Evolutionary conservation across 1,140 invertebrate genomes (phyloP).

Genomic region (Arion vulgaris): DNA sequence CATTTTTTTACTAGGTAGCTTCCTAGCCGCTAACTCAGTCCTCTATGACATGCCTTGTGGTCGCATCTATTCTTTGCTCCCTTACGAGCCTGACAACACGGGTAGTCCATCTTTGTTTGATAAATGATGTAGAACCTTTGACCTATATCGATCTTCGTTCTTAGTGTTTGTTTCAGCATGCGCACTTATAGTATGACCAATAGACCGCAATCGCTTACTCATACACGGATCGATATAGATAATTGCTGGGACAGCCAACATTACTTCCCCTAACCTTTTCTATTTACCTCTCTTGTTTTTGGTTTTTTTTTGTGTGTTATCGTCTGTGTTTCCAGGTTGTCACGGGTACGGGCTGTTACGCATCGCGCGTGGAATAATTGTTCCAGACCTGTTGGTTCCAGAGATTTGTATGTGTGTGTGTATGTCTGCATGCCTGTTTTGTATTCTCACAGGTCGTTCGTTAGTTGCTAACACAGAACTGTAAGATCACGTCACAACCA

Average conservation of each 20-base stretch:
- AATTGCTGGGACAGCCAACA: neutral
- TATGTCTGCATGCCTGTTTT: neutral
- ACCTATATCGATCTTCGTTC: neutral
- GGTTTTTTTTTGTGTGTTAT: too few relatives aligned
- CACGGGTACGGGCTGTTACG: neutral
- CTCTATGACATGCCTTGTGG: too few relatives aligned
- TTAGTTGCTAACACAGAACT: neutral
- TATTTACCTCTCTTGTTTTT: neutral
- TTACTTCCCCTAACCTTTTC: neutral
- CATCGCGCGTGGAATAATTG: neutral
- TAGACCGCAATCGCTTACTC: constrained; percentile 8
- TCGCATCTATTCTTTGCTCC: too few relatives aligned
- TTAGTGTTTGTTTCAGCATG: neutral
- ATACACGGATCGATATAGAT: neutral
- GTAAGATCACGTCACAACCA: neutral
- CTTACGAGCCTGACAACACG: too few relatives aligned
- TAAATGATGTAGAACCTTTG: neutral
- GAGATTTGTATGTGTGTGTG: neutral
- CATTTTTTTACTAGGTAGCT: too few relatives aligned
- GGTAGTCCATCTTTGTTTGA: neutral
- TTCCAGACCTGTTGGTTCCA: neutral
- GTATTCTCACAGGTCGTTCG: neutral
- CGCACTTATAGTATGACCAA: neutral
- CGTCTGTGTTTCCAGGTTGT: neutral
- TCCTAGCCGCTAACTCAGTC: too few relatives aligned